phyloP scores from a whole-genome alignment of 2,797 vertebrate species.

The Sebastes hopkinsi region DNA sequence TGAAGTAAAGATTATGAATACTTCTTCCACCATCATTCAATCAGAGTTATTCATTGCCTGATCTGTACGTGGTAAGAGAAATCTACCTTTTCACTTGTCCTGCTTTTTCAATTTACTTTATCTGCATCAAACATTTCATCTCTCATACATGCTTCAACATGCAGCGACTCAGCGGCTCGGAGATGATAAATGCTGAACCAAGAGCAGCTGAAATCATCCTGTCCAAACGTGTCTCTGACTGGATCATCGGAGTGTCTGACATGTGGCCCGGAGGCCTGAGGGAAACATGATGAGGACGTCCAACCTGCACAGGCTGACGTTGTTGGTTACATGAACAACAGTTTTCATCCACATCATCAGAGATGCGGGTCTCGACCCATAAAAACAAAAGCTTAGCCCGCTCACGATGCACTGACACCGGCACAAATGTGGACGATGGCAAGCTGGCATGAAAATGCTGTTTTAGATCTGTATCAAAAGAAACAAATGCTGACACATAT shows the following conservation, averaged over 20 bases:
- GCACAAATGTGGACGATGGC: background rate
- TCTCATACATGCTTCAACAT: background rate
- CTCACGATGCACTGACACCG: background rate
- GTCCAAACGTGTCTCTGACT: slow-evolving; percentile 28
- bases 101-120: background rate
- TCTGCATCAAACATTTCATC: background rate
- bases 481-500: too few species aligned
- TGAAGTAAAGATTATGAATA: background rate
- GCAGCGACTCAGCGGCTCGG: background rate
- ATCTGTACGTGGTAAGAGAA: background rate
- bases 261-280: slow-evolving; percentile 24
- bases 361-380: background rate
- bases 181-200: slow-evolving; percentile 31
- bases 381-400: background rate
- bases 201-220: slow-evolving; percentile 27
- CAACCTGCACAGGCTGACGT: slow-evolving; percentile 28
- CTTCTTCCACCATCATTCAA: background rate
- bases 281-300: slow-evolving; percentile 19
- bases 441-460: background rate
- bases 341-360: background rate
- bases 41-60: background rate
- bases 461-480: background rate
- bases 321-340: background rate
- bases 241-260: slow-evolving; percentile 23
- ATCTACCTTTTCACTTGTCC: background rate